Base-by-base conservation (phyloP, 2,888 invertebrate species). In the Dasypolia templi region DNA sequence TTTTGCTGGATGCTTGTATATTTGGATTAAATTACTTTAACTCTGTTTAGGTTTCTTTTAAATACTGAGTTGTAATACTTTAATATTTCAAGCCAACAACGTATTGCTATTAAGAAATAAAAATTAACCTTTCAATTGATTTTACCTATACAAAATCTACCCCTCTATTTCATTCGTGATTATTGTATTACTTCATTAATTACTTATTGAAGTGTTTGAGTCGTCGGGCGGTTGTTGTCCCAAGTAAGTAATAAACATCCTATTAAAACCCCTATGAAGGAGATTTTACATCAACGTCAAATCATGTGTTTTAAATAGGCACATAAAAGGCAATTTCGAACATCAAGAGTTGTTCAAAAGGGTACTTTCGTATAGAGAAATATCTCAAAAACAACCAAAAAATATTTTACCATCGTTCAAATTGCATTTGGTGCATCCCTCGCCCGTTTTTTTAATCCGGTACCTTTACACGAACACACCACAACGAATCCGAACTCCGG, bases 401-500 rank as follows among this genome's bases (percentile, higher is more conserved):
- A 71, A 49, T 65, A 65, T 55, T 66, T 65, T 39, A 66, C 42
- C 55, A 70, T 53, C 46, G 63, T n/a, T 58, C 44, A 71, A 81
- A 81, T 79, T 73, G 76, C 71, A 73, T 72, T 70, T 29, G 64
- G 72, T 56, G 44, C 73, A 75, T 55, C 72, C 85, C 79, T 82
- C 78, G 64, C 32, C 19, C 29, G 59, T 78, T 80, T 79, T 80
- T 81, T 85, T 83, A 77, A 85, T 83, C 79, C 78, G 7, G 39
- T 39, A 9, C 39, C 39, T 39, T 39, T 39, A 9, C 39, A 91
- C 90, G 91, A 90, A 89, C 87, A 89, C 91, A 91, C 90, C 93
- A 91, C 89, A 89, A 87, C 93, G 91, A 93, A 94, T 93, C 83
- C 88, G 87, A 87, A 90, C 87, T 86, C 88, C 91, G 91, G 89